A percentile compares a stretch with the other conserved stretches of the same genome.
Evolutionary conservation across 2,888 invertebrate genomes (phyloP).

Genomic region (Orthosia incerta): DNA sequence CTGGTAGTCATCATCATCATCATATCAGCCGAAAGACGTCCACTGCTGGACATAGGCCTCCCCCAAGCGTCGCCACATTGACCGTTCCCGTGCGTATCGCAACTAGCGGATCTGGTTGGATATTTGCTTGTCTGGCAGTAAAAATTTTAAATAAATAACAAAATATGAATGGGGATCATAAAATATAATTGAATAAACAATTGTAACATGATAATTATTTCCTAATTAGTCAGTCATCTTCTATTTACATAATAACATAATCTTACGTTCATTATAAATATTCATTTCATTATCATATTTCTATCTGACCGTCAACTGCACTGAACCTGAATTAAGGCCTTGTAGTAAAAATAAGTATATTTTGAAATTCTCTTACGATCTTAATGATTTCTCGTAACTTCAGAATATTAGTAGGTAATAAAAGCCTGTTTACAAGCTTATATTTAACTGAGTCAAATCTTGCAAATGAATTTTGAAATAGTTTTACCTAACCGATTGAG

Average conservation of each 20-base stretch:
- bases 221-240: constrained; percentile 2
- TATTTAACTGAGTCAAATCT: no score
- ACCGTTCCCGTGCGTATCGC: no score
- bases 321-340: neutral
- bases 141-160: neutral
- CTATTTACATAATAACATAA: constrained; percentile 6
- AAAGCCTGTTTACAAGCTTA: neutral
- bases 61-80: no score
- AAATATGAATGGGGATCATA: constrained; percentile 9
- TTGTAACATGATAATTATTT: constrained; percentile 12
- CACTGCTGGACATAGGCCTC: no score
- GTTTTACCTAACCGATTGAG: no score
- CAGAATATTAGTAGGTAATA: neutral
- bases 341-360: neutral
- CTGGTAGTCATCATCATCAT: no score
- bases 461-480: no score
- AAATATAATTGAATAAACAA: constrained; percentile 2
- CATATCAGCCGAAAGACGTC: no score
- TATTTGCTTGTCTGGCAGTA: no score
- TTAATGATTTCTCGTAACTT: neutral
- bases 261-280: neutral
- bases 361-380: neutral
- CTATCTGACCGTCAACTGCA: neutral
- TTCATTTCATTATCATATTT: constrained; percentile 14
- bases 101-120: no score